A percentile compares a stretch with the other conserved stretches of the same genome.
phyloP scores from a whole-genome alignment of 2,113 vertebrate genomes.

The Thomomys bottae region DNA sequence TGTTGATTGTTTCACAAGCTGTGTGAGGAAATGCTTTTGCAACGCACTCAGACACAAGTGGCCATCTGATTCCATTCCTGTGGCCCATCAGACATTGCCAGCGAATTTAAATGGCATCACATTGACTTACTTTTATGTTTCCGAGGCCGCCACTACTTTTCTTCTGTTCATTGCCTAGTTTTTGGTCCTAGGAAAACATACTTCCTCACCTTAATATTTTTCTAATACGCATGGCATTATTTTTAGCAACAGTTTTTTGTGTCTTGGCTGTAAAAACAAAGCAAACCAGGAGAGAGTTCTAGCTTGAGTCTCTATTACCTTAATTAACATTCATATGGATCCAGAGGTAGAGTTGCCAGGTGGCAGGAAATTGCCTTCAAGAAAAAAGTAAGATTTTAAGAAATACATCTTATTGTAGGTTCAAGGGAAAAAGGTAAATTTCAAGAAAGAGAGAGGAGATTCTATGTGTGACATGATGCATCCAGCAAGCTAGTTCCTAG shows the following conservation, averaged over 20 bases:
- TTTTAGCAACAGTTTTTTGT: not conserved
- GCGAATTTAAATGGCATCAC: constrained; percentile 80
- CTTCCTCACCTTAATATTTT: not conserved
- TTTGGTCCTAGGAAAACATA: constrained; percentile 67
- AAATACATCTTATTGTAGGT: not conserved
- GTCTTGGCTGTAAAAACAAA: not conserved
- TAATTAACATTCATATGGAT: not conserved
- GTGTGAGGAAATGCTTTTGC: constrained; percentile 79
- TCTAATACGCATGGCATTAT: constrained; percentile 18
- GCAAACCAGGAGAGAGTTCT: not conserved
- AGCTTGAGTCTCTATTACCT: not conserved
- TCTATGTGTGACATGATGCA: not conserved
- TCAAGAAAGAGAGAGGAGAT: not conserved
- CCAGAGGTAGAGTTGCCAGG: not conserved
- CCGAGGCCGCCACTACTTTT: constrained; percentile 62
- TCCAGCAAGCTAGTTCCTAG: not conserved
- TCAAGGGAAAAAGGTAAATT: not conserved
- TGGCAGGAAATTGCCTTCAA: not conserved
- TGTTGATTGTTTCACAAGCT: constrained; percentile 84
- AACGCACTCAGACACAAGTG: constrained; percentile 73
- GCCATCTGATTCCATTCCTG: constrained; percentile 79
- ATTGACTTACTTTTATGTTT: constrained; percentile 80
- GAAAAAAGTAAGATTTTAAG: not conserved
- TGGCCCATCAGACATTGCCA: constrained; percentile 84
- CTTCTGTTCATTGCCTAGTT: constrained; percentile 56